Evolutionary conservation across 2,888 invertebrate genomes (phyloP).

Genomic region (Andrena bicolor): DNA sequence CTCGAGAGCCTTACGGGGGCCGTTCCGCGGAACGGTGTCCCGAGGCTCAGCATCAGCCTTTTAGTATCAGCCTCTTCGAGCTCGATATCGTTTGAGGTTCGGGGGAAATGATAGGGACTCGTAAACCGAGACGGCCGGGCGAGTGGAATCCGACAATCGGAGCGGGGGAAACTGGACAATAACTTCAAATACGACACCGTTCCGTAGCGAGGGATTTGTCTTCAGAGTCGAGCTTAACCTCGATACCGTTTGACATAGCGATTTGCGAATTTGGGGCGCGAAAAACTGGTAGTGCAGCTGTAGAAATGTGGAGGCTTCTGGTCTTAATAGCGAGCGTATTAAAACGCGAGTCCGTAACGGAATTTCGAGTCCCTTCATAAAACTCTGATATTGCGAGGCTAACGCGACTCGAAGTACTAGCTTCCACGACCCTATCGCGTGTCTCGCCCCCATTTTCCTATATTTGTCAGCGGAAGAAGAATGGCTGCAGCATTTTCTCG

Average conservation of each 20-base stretch:
- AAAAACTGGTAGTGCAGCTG: not conserved
- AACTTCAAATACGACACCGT: not conserved
- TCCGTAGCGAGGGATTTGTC: conserved; percentile 4
- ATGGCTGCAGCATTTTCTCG: conserved; percentile 9
- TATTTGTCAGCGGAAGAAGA: conserved; percentile 14
- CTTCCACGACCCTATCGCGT: no score
- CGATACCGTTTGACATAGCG: not conserved
- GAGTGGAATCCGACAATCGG: conserved; percentile 6
- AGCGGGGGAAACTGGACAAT: not conserved
- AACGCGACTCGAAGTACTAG: no score
- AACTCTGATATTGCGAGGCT: no score
- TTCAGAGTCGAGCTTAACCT: not conserved
- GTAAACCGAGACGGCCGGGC: conserved; percentile 6
- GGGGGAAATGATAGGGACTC: conserved; percentile 12
- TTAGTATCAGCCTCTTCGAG: conserved; percentile 5
- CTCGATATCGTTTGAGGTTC: conserved; percentile 10
- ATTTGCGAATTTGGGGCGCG: not conserved
- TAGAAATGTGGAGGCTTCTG: not conserved
- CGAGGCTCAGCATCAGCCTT: conserved; percentile 8
- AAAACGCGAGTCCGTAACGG: no score
- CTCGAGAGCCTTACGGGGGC: conserved; percentile 5
- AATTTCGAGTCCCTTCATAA: no score
- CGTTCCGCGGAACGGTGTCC: conserved; percentile 25
- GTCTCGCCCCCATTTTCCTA: not conserved
- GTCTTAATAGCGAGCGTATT: not conserved